A percentile compares a stretch with the other conserved stretches of the same genome.
Conservation (phyloP, 1,140 invertebrate species). For the Vanessa atalanta region DNA sequence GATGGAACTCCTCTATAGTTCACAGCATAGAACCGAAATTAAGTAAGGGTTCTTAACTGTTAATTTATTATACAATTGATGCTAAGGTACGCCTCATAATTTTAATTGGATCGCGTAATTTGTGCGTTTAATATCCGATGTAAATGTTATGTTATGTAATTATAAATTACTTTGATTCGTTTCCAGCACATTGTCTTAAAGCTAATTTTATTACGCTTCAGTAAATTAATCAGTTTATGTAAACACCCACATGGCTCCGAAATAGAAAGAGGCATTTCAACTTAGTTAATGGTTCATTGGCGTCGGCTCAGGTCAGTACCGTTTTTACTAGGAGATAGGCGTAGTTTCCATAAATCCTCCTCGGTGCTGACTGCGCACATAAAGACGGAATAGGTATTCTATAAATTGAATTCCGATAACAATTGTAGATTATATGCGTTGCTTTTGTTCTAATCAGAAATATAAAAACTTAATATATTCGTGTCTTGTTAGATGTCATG, state of each 20-base stretch:
- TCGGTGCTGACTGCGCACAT: slow-evolving; percentile 1
- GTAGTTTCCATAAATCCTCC: slow-evolving; percentile 8
- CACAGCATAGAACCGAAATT: too few relatives aligned
- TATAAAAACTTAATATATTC: neutral
- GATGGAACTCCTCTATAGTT: too few relatives aligned
- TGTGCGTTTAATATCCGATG: too few relatives aligned
- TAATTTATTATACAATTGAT: too few relatives aligned
- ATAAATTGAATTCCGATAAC: slow-evolving; percentile 10
- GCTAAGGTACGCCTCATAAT: too few relatives aligned
- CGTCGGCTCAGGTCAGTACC: neutral
- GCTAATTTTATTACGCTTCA: neutral
- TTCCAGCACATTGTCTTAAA: too few relatives aligned
- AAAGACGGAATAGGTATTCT: slow-evolving; percentile 3
- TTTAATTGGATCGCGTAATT: too few relatives aligned
- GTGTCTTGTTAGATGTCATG: neutral
- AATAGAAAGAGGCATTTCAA: neutral
- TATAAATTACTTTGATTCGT: too few relatives aligned
- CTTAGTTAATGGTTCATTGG: neutral
- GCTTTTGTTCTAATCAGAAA: neutral
- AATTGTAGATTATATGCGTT: neutral
- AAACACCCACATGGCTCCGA: neutral
- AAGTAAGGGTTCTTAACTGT: too few relatives aligned
- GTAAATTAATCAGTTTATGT: neutral
- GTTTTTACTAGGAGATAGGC: slow-evolving; percentile 4
- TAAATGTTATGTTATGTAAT: too few relatives aligned